Base-by-base conservation (phyloP, 2,113 vertebrate species). In the Leiothrix lutea region DNA sequence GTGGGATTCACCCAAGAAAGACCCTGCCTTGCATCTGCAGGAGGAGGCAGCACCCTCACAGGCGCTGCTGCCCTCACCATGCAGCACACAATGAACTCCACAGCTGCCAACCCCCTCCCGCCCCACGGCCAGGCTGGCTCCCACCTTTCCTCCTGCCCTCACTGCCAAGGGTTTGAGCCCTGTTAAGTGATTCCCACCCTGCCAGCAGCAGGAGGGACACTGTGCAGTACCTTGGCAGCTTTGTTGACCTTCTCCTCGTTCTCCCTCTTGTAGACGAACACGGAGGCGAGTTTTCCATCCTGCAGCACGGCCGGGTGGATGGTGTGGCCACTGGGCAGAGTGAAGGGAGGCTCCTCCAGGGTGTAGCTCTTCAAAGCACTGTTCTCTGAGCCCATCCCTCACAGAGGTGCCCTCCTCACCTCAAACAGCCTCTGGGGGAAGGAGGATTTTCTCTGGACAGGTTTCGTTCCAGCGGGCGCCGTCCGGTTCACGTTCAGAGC, bases 231-330 rank as follows among this genome's bases (percentile, higher is more conserved):
- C 98, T 99, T 99, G 65, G 99, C 99, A 73, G 99, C 99, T 98
- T 99, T 99, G 87, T 99, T 98, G 93, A 99, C 99, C 94, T 98
- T 99, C 42, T 99, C 99, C 95, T 99, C 98, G 3, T 98, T 99
- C 47, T 98, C 99, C 36, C 98, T 97, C 88, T 98, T 98, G 94
- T 99, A 99, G 20, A 99, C 99, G 60, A 99, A 99, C n/a, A 99
- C 99, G 0, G 99, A 99, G 5, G 99, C 99, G 0, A 88, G 97
- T 35, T 94, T 98, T 35, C 98, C 98, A 93, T 99, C 99, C 50
- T 98, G 98, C 12, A 99, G 98, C 53, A 98, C 92, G 3, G 99
- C 99, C 0, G 99, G 98, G 77, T 98, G 97, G 77, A 99, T 90
- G 3, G 98, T 97, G 66, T 99, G 98, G 25, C 99, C 99, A 0